These are phyloP conservation scores for Ptilodon capucinus DNA, from an alignment of 2,888 invertebrate species.

Conservation along the genomic window DNA sequence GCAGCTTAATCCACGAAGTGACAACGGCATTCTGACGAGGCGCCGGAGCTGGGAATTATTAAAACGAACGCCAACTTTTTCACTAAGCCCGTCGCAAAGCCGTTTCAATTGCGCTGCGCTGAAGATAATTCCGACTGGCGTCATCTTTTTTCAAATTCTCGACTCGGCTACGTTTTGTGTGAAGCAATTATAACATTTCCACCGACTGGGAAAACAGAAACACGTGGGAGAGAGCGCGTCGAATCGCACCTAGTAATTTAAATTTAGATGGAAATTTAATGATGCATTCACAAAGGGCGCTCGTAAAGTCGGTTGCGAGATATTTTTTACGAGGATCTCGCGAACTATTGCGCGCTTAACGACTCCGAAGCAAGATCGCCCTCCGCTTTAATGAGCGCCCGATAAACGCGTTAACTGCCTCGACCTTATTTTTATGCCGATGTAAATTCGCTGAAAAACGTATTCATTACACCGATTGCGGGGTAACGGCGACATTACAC, in stretches of 20 bases:
- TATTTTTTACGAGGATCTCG: slow-evolving; percentile 83
- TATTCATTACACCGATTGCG: slow-evolving; percentile 74
- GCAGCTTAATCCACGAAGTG: slow-evolving; percentile 82
- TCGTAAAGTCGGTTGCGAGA: slow-evolving; percentile 82
- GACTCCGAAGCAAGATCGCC: slow-evolving; percentile 82
- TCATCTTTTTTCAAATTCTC: slow-evolving; percentile 82
- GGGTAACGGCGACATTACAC: slow-evolving; percentile 47
- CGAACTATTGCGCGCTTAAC: slow-evolving; percentile 83
- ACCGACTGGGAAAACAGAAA: slow-evolving; percentile 81
- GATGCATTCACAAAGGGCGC: slow-evolving; percentile 82
- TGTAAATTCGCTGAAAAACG: slow-evolving; percentile 80
- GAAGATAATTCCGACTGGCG: slow-evolving; percentile 82
- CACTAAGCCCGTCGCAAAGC: slow-evolving; percentile 82
- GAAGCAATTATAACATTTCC: slow-evolving; percentile 82
- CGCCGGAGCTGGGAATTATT: slow-evolving; percentile 82
- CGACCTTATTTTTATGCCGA: slow-evolving; percentile 81
- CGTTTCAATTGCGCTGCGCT: slow-evolving; percentile 83
- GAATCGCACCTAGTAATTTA: slow-evolving; percentile 78
- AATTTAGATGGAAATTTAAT: slow-evolving; percentile 83
- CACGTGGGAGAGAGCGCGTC: slow-evolving; percentile 76
- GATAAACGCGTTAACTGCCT: slow-evolving; percentile 82
- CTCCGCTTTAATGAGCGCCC: slow-evolving; percentile 82
- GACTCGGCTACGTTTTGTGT: slow-evolving; percentile 78
- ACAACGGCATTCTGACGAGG: slow-evolving; percentile 83
- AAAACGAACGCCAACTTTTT: slow-evolving; percentile 83